Evolutionary conservation across 2,888 invertebrate genomes (phyloP).

Genomic region (Agriopis aurantiaria): DNA sequence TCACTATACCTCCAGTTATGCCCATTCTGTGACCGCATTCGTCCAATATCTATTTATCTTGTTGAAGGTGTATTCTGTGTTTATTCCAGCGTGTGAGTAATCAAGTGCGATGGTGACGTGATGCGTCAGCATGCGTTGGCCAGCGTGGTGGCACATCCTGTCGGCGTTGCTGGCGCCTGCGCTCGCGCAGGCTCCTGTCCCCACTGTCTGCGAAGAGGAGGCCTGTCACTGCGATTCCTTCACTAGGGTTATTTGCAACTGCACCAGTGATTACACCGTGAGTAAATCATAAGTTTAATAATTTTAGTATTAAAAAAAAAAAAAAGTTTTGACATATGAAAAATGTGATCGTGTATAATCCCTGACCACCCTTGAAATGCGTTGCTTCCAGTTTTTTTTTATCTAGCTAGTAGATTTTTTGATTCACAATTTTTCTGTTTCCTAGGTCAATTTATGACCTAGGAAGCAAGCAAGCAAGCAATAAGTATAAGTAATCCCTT

Average conservation of each 20-base stretch:
- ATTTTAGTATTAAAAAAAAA: no score
- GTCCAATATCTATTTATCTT: no score
- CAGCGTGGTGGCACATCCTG: constrained; percentile 70
- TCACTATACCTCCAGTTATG: no score
- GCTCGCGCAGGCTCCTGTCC: constrained; percentile 64
- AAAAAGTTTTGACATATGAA: no score
- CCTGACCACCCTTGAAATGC: not conserved
- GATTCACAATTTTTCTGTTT: no score
- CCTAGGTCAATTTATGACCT: no score
- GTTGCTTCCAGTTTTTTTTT: not conserved
- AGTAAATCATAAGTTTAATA: constrained; percentile 40
- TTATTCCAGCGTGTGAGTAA: constrained; percentile 58
- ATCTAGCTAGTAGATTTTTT: not conserved
- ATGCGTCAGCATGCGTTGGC: constrained; percentile 70
- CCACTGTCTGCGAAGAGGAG: constrained; percentile 82
- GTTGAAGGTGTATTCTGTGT: constrained; percentile 10
- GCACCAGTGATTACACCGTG: constrained; percentile 81
- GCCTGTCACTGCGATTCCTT: constrained; percentile 86
- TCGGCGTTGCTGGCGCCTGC: constrained; percentile 63
- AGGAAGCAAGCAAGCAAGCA: no score
- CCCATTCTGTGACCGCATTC: no score
- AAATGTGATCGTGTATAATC: no score
- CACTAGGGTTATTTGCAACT: constrained; percentile 86
- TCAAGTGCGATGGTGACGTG: constrained; percentile 78
- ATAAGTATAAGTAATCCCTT: no score